These are phyloP conservation scores for Todiramphus saurophagus DNA, from an alignment of 2,113 vertebrate species.

Conservation along the genomic window DNA sequence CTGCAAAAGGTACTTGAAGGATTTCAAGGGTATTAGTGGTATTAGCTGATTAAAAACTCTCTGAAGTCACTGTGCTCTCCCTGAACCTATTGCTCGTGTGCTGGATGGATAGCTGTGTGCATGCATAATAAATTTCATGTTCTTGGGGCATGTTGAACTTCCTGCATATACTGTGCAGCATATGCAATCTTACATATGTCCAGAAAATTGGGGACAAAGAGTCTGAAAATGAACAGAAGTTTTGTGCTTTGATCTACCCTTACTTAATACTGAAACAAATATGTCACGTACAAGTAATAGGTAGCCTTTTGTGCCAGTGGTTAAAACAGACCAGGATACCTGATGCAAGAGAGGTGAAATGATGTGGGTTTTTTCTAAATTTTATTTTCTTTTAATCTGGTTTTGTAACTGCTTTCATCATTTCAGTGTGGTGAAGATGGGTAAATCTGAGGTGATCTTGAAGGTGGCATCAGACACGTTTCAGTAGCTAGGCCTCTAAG, in stretches of 20 bases:
- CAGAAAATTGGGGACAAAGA: background rate
- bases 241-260: background rate
- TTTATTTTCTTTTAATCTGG: background rate
- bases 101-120: background rate
- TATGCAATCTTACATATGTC: too few species aligned
- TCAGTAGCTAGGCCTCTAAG: background rate
- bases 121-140: background rate
- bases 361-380: too few species aligned
- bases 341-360: background rate
- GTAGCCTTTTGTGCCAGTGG: background rate
- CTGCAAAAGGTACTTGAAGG: background rate
- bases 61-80: background rate
- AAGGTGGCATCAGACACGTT: background rate
- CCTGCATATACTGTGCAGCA: background rate
- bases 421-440: background rate
- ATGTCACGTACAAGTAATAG: fast-evolving
- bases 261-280: background rate
- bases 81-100: background rate
- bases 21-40: background rate
- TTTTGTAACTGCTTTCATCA: background rate
- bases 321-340: background rate
- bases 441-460: background rate
- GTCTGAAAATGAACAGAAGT: background rate
- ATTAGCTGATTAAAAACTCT: background rate
- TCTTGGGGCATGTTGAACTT: background rate